Base-by-base conservation (phyloP, 2,797 vertebrate genomes). In the Varecia variegata region DNA sequence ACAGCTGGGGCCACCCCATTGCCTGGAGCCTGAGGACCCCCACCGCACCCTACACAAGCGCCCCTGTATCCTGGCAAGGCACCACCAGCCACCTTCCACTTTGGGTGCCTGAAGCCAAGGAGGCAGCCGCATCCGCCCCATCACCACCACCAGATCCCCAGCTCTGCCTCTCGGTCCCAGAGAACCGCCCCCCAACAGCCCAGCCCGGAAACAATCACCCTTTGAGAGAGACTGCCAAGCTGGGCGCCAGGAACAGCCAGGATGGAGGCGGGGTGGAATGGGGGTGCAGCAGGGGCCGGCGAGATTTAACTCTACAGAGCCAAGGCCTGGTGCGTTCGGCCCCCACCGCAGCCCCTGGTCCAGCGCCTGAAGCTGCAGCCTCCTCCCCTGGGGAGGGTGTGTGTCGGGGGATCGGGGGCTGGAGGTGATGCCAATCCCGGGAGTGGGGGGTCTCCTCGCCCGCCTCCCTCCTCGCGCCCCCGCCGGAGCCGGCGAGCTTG, bases 401-500 rank as follows among this genome's bases (percentile, higher is more conserved):
- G 97, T 1, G 60, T 71, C 12, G 97, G 67, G 50, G 80, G 73
- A n/a, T 2, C 4, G 20, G 43, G 65, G 43, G 38, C 23, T 43
- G 18, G 81, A 60, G 97, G 92, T 95, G 97, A 81, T 95, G 83
- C 97, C 98, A 96, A 83, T 73, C 97, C 97, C 74, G 77, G 30
- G 0, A 45, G 43, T 11, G 67, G 94, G 92, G 97, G 92, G 70
- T 92, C 95, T 65, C 95, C 65, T 45, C 93, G 62, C 88, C 80
- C 90, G 94, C 80, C 80, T 30, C 2, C 77, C 3, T 94, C 95
- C 89, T 93, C 95, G 98, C 97, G 98, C 98, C 99, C 99, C 99
- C 98, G 99, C 99, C 99, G 97, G 98, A 96, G 98, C 98, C 83
- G 98, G 98, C 98, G 97, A 98, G 98, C 99, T 99, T 99, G 99